These are phyloP conservation scores for Drosophila tanythrix DNA, from an alignment of 2,888 invertebrate genomes.

Conservation along the genomic window DNA sequence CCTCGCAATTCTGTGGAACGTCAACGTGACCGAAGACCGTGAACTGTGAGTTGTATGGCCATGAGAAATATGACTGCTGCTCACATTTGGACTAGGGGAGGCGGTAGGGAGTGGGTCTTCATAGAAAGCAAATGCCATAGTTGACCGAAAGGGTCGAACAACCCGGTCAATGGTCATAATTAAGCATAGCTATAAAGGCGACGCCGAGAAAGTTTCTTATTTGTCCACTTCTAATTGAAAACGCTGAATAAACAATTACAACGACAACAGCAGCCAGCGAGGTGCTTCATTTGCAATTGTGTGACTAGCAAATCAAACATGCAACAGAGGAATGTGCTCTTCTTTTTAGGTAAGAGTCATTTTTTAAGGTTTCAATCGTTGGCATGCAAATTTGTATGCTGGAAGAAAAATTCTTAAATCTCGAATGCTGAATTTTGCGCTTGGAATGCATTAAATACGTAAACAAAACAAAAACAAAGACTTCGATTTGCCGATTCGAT, in stretches of 20 bases:
- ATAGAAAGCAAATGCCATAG: neutral
- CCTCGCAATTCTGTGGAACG: neutral
- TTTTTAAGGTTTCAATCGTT: neutral
- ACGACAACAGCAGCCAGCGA: neutral
- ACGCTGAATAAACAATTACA: constrained; percentile 17
- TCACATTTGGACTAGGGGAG: neutral
- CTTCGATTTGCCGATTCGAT: neutral
- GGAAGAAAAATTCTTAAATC: neutral
- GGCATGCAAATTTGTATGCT: neutral
- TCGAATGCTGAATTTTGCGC: neutral
- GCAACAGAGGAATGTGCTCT: neutral
- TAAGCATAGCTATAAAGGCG: constrained; percentile 52
- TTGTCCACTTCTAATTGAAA: constrained; percentile 59
- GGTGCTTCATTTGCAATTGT: neutral
- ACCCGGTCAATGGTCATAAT: constrained; percentile 53
- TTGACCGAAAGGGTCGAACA: constrained; percentile 2
- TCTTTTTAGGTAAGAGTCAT: too few species aligned
- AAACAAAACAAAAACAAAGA: neutral
- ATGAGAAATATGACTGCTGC: neutral
- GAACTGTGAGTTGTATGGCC: constrained; percentile 22
- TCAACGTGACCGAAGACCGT: constrained; percentile 29
- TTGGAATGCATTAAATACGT: neutral
- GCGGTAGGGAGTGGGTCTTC: neutral
- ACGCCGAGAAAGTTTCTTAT: constrained; percentile 45
- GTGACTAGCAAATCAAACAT: neutral